A percentile compares a stretch with the other conserved stretches of the same genome.
Evolutionary conservation across 2,113 vertebrate species (phyloP).

Genomic region (Corythornis cristatus): DNA sequence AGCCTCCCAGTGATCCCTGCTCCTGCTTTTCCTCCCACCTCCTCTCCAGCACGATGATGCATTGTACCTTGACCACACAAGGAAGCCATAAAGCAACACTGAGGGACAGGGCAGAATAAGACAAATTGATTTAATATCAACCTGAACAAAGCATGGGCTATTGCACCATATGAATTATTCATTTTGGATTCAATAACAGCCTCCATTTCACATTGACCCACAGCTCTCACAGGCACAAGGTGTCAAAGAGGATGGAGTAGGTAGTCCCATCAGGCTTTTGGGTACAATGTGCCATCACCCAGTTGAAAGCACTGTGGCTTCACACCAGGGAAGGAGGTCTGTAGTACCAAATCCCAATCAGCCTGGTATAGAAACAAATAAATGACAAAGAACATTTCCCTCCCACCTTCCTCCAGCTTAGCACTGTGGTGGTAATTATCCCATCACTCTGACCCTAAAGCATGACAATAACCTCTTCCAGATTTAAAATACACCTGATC

Average conservation of each 20-base stretch:
- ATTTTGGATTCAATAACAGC: not conserved
- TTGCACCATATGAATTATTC: not conserved
- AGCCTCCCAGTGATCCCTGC: rapidly evolving
- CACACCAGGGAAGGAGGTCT: not conserved
- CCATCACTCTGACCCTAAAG: not conserved
- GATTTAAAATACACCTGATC: not conserved
- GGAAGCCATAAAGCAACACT: conserved; percentile 9
- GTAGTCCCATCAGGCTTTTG: not conserved
- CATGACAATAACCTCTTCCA: not conserved
- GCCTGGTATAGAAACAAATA: not conserved
- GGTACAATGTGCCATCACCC: rapidly evolving
- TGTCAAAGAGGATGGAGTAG: not conserved
- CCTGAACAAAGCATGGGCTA: not conserved
- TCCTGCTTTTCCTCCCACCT: not conserved
- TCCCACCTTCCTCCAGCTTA: not conserved
- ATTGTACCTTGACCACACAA: not conserved
- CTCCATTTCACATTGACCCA: not conserved
- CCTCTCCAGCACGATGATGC: not conserved
- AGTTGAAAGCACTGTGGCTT: rapidly evolving
- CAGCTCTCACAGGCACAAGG: not conserved
- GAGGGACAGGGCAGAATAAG: not conserved
- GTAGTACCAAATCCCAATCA: not conserved
- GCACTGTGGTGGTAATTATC: not conserved
- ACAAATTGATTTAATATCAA: conserved; percentile 50
- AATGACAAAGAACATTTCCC: not conserved